A percentile compares a stretch with the other conserved stretches of the same genome.
phyloP scores from a whole-genome alignment of 1,140 invertebrate species.

The Trichogramma pretiosum region DNA sequence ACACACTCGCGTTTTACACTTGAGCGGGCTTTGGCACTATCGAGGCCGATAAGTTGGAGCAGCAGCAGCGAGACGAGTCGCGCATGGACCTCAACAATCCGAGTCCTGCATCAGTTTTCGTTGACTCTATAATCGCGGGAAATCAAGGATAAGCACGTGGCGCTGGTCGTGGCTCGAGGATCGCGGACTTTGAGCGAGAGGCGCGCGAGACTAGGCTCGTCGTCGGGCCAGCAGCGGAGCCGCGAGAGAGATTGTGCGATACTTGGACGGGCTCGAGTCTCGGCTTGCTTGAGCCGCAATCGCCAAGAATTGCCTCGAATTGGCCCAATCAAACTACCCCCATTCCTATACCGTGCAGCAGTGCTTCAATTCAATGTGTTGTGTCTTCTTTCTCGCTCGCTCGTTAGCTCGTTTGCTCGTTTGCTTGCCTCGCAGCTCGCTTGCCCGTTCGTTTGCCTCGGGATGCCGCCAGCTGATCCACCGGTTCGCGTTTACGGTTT shows the following conservation, averaged over 20 bases:
- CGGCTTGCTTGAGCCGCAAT: constrained; percentile 28
- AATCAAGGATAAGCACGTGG: too few species aligned
- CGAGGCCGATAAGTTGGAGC: too few species aligned
- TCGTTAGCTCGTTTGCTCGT: neutral
- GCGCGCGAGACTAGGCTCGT: constrained; percentile 30
- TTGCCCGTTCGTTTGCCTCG: neutral
- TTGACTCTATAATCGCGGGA: too few species aligned
- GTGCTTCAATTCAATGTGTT: constrained; percentile 46
- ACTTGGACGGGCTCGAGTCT: constrained; percentile 24
- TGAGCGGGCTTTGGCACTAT: too few species aligned
- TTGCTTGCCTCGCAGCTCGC: neutral
- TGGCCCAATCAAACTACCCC: constrained; percentile 49
- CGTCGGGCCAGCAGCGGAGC: constrained; percentile 38
- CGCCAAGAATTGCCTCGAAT: constrained; percentile 49
- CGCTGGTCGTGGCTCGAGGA: too few species aligned
- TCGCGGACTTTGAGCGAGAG: neutral
- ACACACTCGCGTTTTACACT: too few species aligned
- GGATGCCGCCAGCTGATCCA: neutral
- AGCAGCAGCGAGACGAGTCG: too few species aligned
- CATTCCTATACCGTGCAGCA: constrained; percentile 36
- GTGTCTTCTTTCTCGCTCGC: constrained; percentile 15
- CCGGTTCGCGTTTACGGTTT: neutral
- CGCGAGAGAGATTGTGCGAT: constrained; percentile 26
- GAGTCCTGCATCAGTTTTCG: too few species aligned
- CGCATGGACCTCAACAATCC: too few species aligned